Conservation (phyloP, 2,113 vertebrate species). For the Lota lota region DNA sequence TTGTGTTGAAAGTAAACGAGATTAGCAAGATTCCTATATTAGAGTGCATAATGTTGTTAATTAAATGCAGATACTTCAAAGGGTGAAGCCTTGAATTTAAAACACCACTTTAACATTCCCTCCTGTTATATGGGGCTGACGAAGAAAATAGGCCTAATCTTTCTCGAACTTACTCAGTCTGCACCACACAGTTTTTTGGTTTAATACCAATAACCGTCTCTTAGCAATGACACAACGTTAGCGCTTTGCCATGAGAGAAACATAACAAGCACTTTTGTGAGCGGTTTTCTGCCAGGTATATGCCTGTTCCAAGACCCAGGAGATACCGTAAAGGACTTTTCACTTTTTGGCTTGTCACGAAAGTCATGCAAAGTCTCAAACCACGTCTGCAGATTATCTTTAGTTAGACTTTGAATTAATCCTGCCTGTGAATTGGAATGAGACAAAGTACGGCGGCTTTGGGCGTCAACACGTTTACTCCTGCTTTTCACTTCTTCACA, state of each 20-base stretch:
- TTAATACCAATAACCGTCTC: not conserved
- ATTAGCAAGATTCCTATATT: slow-evolving; percentile 4
- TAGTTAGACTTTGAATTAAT: not conserved
- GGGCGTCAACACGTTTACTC: not conserved
- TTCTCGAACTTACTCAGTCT: not conserved
- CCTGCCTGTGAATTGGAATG: slow-evolving; percentile 4
- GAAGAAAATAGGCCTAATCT: not conserved
- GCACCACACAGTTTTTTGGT: slow-evolving; percentile 21
- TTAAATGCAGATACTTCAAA: not conserved
- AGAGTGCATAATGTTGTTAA: not conserved
- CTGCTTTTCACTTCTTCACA: not conserved
- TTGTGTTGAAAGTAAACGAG: not conserved
- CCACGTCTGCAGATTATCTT: not conserved
- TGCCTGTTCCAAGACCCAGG: slow-evolving; percentile 4
- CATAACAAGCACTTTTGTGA: slow-evolving; percentile 24
- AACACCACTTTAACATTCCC: not conserved
- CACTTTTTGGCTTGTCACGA: slow-evolving; percentile 19
- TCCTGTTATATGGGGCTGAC: too few species aligned
- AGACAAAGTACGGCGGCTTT: not conserved
- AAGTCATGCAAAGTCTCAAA: slow-evolving; percentile 19
- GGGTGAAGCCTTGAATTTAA: not conserved
- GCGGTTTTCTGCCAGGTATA: slow-evolving; percentile 33
- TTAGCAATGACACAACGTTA: slow-evolving; percentile 27
- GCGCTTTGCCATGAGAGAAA: slow-evolving; percentile 24
- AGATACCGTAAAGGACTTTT: slow-evolving; percentile 13